Evolutionary conservation across 92 coral and sea anemone species (phyloP), one percentile per base, ranked within the genome.

Genomic region (Porites lobata): DNA sequence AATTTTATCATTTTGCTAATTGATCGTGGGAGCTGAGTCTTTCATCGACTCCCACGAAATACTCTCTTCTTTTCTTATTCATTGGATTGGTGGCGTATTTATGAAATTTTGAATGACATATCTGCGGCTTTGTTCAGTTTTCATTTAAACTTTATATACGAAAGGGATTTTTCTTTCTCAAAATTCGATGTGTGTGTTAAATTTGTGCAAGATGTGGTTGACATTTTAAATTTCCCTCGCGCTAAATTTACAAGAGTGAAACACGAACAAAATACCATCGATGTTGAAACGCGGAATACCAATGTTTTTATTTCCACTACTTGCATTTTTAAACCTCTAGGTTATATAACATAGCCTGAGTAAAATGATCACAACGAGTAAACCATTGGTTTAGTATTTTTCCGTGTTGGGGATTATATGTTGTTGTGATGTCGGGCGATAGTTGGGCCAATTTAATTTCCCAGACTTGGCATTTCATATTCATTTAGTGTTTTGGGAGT

Each of bases 191-290:
- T 63, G 11, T 65, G 74, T 84, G 15, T 56, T 57, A 15, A 74
- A 62, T 19, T 26, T 74, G 80, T 74, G 32, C 17, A 80, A 57
- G 47, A 19, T 38, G 66, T 11, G 71, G 66, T 64, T 75, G 93
- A 89, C 85, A 92, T 93, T 95, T 95, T 91, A 94, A 95, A 95
- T 95, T 95, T 95, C 98, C 98, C 98, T 92, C 98, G 95, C 94
- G 83, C 69, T n/a, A 21, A 29, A 62, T 72, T 63, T 72, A 13
- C 79, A 32, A 21, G 61, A 52, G 24, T 9, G 15, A n/a, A 15
- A 54, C 50, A 7, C 62, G 73, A 63, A 63, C 72, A 9, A 83
- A 73, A 38, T 65, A 63, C 80, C 24, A 84, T 65, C 65, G 64
- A 75, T 53, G 14, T 29, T 32, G 69, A 71, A 82, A 78, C 69